Base-by-base conservation (phyloP, 2,797 vertebrate species). In the Onychomys torridus region DNA sequence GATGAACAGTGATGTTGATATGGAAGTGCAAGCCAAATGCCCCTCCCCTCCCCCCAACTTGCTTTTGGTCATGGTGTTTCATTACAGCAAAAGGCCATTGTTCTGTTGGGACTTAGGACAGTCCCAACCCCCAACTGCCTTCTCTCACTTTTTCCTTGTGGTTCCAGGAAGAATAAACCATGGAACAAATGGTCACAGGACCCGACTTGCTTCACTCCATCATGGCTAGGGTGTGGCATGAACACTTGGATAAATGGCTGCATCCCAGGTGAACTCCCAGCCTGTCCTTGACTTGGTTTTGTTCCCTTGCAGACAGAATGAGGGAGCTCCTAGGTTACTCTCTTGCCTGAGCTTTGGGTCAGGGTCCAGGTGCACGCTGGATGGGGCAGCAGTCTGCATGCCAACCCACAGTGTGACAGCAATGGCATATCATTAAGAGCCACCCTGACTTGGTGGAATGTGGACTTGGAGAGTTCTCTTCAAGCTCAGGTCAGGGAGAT, bases 171-270 rank as follows among this genome's bases (percentile, higher is more conserved):
- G 52, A 78, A 27, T 25, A 16, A 86, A 2, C 23, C 55, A 6
- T 0, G 0, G 32, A n/a, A n/a, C 17, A 29, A 61, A 52, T 1
- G 61, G 75, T 55, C 43, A 6, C 0, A n/a, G 69, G 40, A 49
- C 10, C 7, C 0, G 0, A 1, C 2, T 21, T 43, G 37, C 37
- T 34, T 37, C 21, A 21, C 5, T 40, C 25, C 21, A 7, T 65
- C 73, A 25, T 1, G 29, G 37, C 9, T 0, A 34, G 67, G 32
- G 57, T 16, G 16, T 2, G 0, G 37, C 13, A 2, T 16, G 27
- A 40, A 9, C 11, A 34, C 6, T 43, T 43, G 61, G 37, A 43
- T 23, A 59, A 61, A 27, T 4, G 40, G 21, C 0, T 34, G 16
- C 2, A 23, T 59, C 40, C 55, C 32, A 23, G 16, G 5, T 1